Conservation (phyloP, 37 sponge, comb jelly and placozoan genomes). For the Bolinopsis microptera region DNA sequence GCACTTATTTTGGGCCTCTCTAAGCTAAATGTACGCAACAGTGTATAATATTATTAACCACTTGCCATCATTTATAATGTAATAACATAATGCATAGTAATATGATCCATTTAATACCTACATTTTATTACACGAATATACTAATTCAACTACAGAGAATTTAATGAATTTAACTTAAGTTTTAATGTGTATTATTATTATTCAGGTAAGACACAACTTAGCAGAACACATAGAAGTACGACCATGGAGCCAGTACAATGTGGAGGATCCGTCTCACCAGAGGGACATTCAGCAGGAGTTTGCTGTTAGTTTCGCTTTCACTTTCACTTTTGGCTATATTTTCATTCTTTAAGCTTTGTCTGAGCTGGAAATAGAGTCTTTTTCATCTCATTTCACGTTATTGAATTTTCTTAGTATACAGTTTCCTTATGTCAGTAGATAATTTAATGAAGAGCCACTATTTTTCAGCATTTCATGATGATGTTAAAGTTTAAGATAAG, state of each 20-base stretch:
- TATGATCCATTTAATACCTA: background rate
- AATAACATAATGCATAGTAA: too few relatives aligned
- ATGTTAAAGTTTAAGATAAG: background rate
- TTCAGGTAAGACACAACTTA: slow-evolving; percentile 84
- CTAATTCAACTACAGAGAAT: background rate
- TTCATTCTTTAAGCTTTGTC: too few relatives aligned
- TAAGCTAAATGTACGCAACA: too few relatives aligned
- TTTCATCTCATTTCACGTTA: background rate
- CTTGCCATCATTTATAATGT: too few relatives aligned
- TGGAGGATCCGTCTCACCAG: slow-evolving; percentile 9
- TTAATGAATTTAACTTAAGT: too few relatives aligned
- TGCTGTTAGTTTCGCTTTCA: background rate
- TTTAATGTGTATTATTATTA: too few relatives aligned
- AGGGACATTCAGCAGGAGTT: slow-evolving; percentile 33
- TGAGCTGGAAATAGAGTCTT: background rate
- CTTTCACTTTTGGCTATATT: too few relatives aligned
- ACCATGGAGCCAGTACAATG: slow-evolving; percentile 71
- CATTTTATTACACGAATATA: background rate
- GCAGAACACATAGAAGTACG: slow-evolving; percentile 89
- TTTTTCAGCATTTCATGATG: slow-evolving; percentile 22
- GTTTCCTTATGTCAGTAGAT: background rate
- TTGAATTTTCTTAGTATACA: background rate
- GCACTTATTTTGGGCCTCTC: too few relatives aligned
- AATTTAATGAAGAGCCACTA: background rate
- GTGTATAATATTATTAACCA: too few relatives aligned